Evolutionary conservation across 2,888 invertebrate genomes (phyloP).

Genomic region (Agrochola litura): DNA sequence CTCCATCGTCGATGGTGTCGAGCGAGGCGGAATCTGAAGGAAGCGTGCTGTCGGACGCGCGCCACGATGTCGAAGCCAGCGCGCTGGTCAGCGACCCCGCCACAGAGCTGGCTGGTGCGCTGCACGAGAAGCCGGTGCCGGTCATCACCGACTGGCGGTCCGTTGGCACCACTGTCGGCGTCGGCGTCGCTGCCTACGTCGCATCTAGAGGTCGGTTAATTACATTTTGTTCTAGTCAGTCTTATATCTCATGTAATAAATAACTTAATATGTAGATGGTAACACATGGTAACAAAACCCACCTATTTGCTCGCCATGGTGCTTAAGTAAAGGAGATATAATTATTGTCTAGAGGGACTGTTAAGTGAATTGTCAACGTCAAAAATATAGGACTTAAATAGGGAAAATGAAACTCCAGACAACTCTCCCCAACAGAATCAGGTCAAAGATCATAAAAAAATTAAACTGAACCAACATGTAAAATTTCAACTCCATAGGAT

Average conservation of each 20-base stretch:
- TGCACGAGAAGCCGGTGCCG: constrained; percentile 73
- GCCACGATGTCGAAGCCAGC: constrained; percentile 73
- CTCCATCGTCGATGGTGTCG: constrained; percentile 88
- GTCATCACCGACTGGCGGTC: constrained; percentile 78
- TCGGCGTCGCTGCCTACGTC: constrained; percentile 66
- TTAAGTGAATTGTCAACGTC: not conserved
- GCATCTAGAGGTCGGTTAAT: constrained; percentile 80
- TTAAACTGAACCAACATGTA: too few species aligned
- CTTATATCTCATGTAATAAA: not conserved
- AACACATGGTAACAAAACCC: not conserved
- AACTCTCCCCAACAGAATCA: too few species aligned
- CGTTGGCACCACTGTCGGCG: constrained; percentile 69
- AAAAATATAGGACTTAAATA: not conserved
- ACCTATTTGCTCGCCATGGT: too few species aligned
- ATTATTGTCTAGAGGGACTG: not conserved
- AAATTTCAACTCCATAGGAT: too few species aligned
- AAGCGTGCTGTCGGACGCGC: constrained; percentile 81
- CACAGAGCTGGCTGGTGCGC: constrained; percentile 64
- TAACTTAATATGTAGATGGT: not conserved
- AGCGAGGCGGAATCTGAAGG: constrained; percentile 88
- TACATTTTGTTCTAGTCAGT: not conserved
- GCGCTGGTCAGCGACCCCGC: constrained; percentile 65
- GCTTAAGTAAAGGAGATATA: constrained; percentile 1
- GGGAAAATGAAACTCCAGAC: not conserved
- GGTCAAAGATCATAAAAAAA: too few species aligned